Evolutionary conservation across 2,113 vertebrate genomes (phyloP), one percentile per base, ranked within the genome.

Genomic region (Uria aalge): DNA sequence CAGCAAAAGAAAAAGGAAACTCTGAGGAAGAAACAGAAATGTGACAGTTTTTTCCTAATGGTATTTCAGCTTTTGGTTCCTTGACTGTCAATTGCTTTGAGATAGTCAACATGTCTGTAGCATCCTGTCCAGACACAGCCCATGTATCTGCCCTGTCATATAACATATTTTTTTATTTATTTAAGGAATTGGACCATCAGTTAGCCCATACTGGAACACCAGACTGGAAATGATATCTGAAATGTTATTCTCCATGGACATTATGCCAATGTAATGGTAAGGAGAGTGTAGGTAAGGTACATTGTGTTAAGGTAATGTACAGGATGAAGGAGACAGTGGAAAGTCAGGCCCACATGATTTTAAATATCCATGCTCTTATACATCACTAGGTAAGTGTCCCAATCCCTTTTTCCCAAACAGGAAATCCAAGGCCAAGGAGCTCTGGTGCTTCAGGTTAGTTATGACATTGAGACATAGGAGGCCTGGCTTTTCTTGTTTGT

Each of bases 31-130:
- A 74, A 85, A 41, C 5, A 88, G 60, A 76, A 86, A 60, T 0
- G 0, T 0, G 1, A 19, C 9, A 23, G 24, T 3, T 55, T 89
- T 45, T 80, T 63, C 43, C 38, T 72, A 29, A 45, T 73, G 26
- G 5, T 17, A 7, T 38, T 89, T 86, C 50, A 34, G 21, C 45
- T 56, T 47, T 38, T 20, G 6, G 10, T 40, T 21, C 13, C 47
- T 40, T 48, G 36, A 67, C 17, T 62, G 11, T 27, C n/a, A 30
- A 27, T 45, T 48, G 12, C 47, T 21, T 78, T 64, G 45, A 47
- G 5, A 52, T 4, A 16, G 9, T 56, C 21, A 53, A 32, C 14
- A 62, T 15, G 19, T 41, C 38, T 57, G 15, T 12, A 66, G 14
- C 34, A 56, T 15, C 23, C 45, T 47, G 23, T 47, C 40, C 47